Base-by-base conservation (phyloP, 92 coral and sea anemone species). In the Actinernus sp. region DNA sequence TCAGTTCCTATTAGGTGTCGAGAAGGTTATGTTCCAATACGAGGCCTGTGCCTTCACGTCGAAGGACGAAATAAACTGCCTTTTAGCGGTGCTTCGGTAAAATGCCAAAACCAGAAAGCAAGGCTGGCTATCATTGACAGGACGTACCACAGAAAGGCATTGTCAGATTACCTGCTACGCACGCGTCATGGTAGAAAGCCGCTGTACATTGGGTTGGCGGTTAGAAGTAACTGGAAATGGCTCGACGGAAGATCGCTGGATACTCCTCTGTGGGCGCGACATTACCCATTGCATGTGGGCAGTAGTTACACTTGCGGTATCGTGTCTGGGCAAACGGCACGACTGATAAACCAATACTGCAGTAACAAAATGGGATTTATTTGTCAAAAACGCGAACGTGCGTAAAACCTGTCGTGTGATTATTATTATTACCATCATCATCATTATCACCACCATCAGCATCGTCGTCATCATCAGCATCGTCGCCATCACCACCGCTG, bases 1-100 rank as follows among this genome's bases (percentile, higher is more conserved):
- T 2, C 12, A 65, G 73, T 26, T 13, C 37, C 73, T 4, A 16
- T 65, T 12, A 26, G 16, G 16, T 65, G 73, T 34, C 59, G 46
- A 21, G 17, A 58, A 31, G 73, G 73, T 2, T 65, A 47, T 25
- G 13, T 27, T 22, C 13, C 49, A 2, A 14, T 65, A 30, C 73
- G 59, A 14, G 58, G 73, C 12, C 17, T 27, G 22, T 65, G 73
- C 48, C 49, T 65, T 19, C 33, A 12, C 31, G 6, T 65, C 14
- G 40, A 55, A 16, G 20, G 6, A 0, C 1, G 9, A 19, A 38
- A 23, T 3, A 46, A 10, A 11, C 39, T 23, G 2, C 28, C 21
- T 20, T 13, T 45, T 45, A 4, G 30, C 23, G 55, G 26, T 10
- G 75, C 75, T 0, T 20, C 36, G 18, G 17, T 23, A 0, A 63